Conservation (phyloP, 2,888 invertebrate species). For the Tetanocera ferruginea region DNA sequence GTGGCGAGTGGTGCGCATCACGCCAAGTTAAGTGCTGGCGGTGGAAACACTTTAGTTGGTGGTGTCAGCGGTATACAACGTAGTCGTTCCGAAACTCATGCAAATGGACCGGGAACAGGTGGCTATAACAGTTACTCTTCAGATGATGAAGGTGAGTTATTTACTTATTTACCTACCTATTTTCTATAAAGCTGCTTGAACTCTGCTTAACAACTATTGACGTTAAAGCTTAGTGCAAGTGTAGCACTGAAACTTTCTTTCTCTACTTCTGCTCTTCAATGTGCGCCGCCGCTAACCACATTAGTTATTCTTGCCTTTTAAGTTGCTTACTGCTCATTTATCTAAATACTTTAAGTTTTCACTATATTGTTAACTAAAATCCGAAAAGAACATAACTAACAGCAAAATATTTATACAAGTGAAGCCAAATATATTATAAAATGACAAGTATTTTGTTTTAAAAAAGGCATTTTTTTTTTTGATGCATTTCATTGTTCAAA, state of each 20-base stretch:
- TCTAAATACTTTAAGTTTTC: neutral
- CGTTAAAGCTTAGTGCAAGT: neutral
- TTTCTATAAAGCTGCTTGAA: neutral
- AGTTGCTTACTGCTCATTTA: no score
- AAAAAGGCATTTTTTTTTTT: no score
- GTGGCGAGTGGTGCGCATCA: conserved; percentile 62
- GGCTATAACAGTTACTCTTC: conserved; percentile 88
- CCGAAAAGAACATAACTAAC: neutral
- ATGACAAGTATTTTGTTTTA: no score
- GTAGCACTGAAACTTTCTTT: neutral
- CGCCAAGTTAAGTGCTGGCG: conserved; percentile 17
- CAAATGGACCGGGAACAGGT: conserved; percentile 67
- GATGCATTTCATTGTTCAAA: no score
- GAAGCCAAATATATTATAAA: no score
- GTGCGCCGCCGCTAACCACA: no score
- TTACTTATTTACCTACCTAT: neutral
- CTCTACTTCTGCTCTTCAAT: neutral
- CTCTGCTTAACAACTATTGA: neutral
- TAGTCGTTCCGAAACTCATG: conserved; percentile 71
- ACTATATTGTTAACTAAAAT: neutral
- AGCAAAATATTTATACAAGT: no score
- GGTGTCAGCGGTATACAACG: conserved; percentile 64
- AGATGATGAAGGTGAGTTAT: conserved; percentile 88
- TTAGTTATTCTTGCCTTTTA: no score
- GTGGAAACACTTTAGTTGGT: conserved; percentile 48